These are phyloP conservation scores for Hippocampus zosterae DNA, from an alignment of 2,113 vertebrate species.

Conservation along the genomic window DNA sequence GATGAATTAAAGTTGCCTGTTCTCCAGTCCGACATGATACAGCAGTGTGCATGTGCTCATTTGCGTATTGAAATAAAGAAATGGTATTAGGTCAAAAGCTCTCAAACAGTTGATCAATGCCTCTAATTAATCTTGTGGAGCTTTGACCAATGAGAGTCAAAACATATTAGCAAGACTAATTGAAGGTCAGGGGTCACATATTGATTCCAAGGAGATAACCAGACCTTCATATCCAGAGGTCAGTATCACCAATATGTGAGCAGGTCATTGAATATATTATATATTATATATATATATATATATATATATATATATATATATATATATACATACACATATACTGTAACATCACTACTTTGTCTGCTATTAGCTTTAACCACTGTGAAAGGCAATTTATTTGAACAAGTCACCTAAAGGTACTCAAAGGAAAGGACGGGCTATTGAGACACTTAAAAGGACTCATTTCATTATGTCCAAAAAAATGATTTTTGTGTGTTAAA, in stretches of 20 bases:
- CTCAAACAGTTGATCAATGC: constrained; percentile 9
- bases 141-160: constrained; percentile 9
- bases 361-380: neutral
- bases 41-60: neutral
- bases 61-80: neutral
- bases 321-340: no score
- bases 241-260: constrained; percentile 15
- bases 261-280: constrained; percentile 5
- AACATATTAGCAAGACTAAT: constrained; percentile 27
- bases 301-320: no score
- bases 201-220: constrained; percentile 24
- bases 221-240: constrained; percentile 20
- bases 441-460: neutral
- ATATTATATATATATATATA: no score
- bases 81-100: neutral
- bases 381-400: neutral
- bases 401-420: neutral
- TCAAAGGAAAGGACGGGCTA: neutral
- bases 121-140: constrained; percentile 2
- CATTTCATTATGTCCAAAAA: neutral
- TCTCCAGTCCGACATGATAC: neutral
- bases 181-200: constrained; percentile 31
- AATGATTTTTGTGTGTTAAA: neutral
- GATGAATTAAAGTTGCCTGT: neutral
- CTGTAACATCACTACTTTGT: constrained; percentile 1